Evolutionary conservation across 2,113 vertebrate species (phyloP), one percentile per base, ranked within the genome.

Genomic region (Aviceda subcristata): DNA sequence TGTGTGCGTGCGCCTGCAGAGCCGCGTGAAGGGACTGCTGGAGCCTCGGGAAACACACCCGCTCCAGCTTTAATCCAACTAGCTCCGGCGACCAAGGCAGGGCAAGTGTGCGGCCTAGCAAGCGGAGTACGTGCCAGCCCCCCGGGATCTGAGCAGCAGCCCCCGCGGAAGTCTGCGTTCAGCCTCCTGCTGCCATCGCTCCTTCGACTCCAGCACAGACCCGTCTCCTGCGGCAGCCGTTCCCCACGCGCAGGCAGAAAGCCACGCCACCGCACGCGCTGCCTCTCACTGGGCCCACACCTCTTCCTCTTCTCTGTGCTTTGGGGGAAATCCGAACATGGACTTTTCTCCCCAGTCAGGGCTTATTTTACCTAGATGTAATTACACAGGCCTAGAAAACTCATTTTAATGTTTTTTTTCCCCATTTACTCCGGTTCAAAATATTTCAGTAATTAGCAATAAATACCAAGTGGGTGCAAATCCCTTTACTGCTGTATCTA

Each of bases 211-310:
- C 72, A 36, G 10, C 2, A 5, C 36, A 73, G 71, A 51, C 0
- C 0, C 1, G 38, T 6, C n/a, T 51, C 39, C 34, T 14, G 12
- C 0, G 2, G 39, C 4, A 15, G 59, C 79, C 57, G 15, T 16
- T 64, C 64, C 36, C 39, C 59, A 66, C 13, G n/a, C 2, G 3
- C 1, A 45, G 29, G 32, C 46, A 62, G 51, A 39, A 41, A 93
- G 38, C 57, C 15, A 24, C 27, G 39, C 1, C 8, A 5, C 10
- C 6, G 9, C 51, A 43, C 18, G 3, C 0, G 0, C 56, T 74
- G 55, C 39, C 53, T 57, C 48, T 36, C 9, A 1, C 27, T 17
- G 56, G 18, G 46, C 41, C 84, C 64, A 41, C 14, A 46, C 9
- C 6, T 66, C 63, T 68, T 46, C 1, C 2, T 27, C 66, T 45